Evolutionary conservation across 2,888 invertebrate species (phyloP), one percentile per base, ranked within the genome.

Genomic region (Trypoxylon attenuatum): DNA sequence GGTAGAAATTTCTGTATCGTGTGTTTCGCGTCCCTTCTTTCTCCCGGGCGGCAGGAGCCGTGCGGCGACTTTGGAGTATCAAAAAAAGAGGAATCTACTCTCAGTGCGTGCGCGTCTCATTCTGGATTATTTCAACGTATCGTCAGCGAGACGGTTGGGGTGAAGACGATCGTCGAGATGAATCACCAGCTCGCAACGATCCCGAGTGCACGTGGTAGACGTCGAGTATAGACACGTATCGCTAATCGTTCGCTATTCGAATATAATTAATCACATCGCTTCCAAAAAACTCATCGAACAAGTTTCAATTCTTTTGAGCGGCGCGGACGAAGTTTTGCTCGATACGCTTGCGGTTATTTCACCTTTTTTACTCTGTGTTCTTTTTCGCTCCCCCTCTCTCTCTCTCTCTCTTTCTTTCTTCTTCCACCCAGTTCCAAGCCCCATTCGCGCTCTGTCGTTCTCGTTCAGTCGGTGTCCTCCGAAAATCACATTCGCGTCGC

Each of bases 291-390:
- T 73, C 74, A 86, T 86, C 86, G 85, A 86, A 86, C 86, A 85
- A 86, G 86, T 84, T 86, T 85, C 86, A 84, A 86, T 85, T 86
- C 86, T 78, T 67, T 60, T 72, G 79, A 82, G 79, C 72, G 77
- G 77, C 79, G 77, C 76, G 83, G 81, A 82, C 82, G 78, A 82
- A 82, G 76, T 81, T 64, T 73, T 55, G 67, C 65, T 66, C 49
- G 21, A 47, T 39, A 21, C 22, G 38, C n/a, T 29, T n/a, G 43
- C 49, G 25, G 10, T 23, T 54, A 13, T 58, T 42, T 13, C 41
- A 13, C 25, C 13, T 51, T 47, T 38, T n/a, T 25, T 41, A 33
- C 25, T 23, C 49, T 27, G 45, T 46, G 39, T 49, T 45, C 22
- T 15, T 2, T 23, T 8, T 33, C 27, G 2, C 4, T 25, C 1